Base-by-base conservation (phyloP, 2,888 invertebrate species). In the Campopleginae sp. region DNA sequence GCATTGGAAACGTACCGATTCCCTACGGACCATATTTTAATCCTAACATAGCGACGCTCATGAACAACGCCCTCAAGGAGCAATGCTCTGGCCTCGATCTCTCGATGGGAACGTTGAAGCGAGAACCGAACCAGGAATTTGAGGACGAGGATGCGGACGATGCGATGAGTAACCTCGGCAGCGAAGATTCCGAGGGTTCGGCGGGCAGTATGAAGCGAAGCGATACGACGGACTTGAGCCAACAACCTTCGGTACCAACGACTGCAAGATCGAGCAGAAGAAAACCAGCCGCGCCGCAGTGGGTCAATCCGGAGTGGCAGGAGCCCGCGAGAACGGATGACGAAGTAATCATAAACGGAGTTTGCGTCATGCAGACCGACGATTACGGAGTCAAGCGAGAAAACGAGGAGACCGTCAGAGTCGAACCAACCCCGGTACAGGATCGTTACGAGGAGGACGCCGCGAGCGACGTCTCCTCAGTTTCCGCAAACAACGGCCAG, bases 251-350 rank as follows among this genome's bases (percentile, higher is more conserved):
- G 4, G 82, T 82, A 65, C 83, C 95, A 61, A 94, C 95, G 61
- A 87, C 92, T 12, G 93, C 89, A 8, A 93, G 96, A 90, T 95
- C 96, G 66, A 97, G 96, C 80, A 94, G 98, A 86, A 95, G 99
- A 91, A 99, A 99, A 94, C 98, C 98, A 0, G 98, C 98, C 0
- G 98, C 98, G 77, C 99, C 99, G 1, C 98, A 99, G 94, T 98
- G 99, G 98, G 98, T 99, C 5, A 98, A 98, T 94, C 99, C 99
- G 8, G 98, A 98, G 90, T 97, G 97, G 97, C 97, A 97, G 91
- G 97, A 97, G 91, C 93, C 93, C 1, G 78, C 93, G 44, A 90
- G 93, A 85, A 86, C 94, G 82, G 94, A 94, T 10, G 97, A 97
- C 90, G 98, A 98, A 92, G 97, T 98, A 38, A 98, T 98, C 91